These are phyloP conservation scores for Paedocypris sp. DNA, from an alignment of 2,113 vertebrate genomes.

Conservation along the genomic window DNA sequence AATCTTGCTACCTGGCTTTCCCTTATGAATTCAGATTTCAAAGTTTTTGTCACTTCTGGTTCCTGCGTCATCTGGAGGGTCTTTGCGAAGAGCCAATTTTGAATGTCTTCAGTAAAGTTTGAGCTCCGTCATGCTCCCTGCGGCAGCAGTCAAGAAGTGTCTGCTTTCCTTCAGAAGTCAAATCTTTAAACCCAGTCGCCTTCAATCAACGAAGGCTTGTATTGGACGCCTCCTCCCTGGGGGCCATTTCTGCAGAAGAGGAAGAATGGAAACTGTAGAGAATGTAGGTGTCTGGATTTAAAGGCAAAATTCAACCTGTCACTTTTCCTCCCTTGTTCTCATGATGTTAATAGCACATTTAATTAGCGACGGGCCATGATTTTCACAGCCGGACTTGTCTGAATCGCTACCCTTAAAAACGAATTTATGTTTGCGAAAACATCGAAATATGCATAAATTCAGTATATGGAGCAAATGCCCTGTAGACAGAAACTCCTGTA, in stretches of 20 bases:
- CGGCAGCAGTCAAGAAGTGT: slow-evolving; percentile 8
- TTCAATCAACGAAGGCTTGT: slow-evolving; percentile 21
- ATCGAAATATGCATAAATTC: no score
- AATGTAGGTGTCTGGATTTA: not conserved
- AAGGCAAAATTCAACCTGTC: not conserved
- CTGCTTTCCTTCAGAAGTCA: slow-evolving; percentile 7
- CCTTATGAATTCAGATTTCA: not conserved
- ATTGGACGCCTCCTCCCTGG: slow-evolving; percentile 12
- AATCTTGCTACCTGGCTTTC: not conserved
- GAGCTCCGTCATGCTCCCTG: not conserved
- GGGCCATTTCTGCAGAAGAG: not conserved
- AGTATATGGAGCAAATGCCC: no score
- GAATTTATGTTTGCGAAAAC: no score
- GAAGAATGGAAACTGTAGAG: not conserved
- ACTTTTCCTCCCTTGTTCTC: not conserved
- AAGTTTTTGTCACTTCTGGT: slow-evolving; percentile 1
- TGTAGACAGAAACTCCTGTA: no score
- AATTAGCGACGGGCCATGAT: no score
- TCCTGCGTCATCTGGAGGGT: not conserved
- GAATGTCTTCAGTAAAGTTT: slow-evolving; percentile 1
- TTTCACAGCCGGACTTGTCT: no score
- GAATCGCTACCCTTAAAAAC: no score
- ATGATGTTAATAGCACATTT: no score
- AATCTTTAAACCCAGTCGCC: slow-evolving; percentile 16
- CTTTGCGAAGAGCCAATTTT: slow-evolving; percentile 7